Evolutionary conservation across 1,140 invertebrate genomes (phyloP), one percentile per base, ranked within the genome.

Genomic region (Phocides pigmalion): DNA sequence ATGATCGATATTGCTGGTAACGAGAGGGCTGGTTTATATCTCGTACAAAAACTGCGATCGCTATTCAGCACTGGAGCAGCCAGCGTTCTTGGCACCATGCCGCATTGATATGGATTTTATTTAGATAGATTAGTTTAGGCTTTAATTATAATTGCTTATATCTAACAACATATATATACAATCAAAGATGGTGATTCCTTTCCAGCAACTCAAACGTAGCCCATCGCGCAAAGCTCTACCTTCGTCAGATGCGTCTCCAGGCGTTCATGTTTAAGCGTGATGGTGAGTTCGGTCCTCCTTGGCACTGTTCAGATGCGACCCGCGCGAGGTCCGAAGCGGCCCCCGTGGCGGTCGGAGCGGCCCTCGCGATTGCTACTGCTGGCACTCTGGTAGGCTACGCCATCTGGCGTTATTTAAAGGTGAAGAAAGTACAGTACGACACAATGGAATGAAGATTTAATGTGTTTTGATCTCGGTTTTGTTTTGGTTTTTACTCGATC

Each of bases 401-500:
- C 0, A 94, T 96, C n/a, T 97, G 94, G 89, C 94, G 97, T 72
- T 97, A 98, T 79, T 94, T 97, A 76, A 97, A 97, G 85, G 94
- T 97, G 20, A 97, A 97, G 87, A 97, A 97, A 81, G 96, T 98
- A 3, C 96, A 97, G 78, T 98, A 98, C 84, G 97, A 97, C 78
- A 97, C 96, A 0, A 98, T 98, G 97, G 96, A 97, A 84, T 98
- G 78, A 85, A 66, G 64, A 67, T 62, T 69, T 64, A 59, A 50
- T 62, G 66, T 70, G 72, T 81, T 79, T 63, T 76, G 68, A 73
- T 70, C 53, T 28, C 19, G 17, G 37, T 67, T 54, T 64, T n/a
- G 32, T 35, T 35, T 2, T 28, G 9, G 9, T 8, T 28, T 28
- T 28, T 8, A 28, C 4, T 8, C 9, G 25, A 28, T 28, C 25